Evolutionary conservation across 2,888 invertebrate species (phyloP), one percentile per base, ranked within the genome.

Genomic region (Melieria picta): DNA sequence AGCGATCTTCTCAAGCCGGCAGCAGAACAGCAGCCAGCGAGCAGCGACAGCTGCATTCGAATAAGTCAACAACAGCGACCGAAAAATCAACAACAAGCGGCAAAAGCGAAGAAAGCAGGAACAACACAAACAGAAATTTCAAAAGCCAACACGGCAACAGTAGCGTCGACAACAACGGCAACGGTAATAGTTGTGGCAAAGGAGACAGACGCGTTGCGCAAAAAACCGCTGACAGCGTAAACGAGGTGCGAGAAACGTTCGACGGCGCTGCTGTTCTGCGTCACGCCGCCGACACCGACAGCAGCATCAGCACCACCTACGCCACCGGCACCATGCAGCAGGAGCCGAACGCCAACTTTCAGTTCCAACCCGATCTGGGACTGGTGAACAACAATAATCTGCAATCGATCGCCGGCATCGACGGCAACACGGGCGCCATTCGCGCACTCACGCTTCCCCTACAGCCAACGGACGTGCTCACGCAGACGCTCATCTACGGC

Each of bases 331-430:
- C 80, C 75, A 86, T 86, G 86, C 86, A 86, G 83, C 85, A 86
- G 81, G 86, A 86, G 75, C 80, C 84, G 82, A 86, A 86, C 75
- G 80, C 85, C 76, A 86, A 85, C 79, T 83, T 84, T 83, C 85
- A 85, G 84, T 86, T 84, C 85, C 86, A 85, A 78, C 82, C 85
- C 81, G 85, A 86, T 77, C 80, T 84, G 84, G 85, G 86, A 75
- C 81, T 85, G 79, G 84, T 84, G 78, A 84, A 84, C 82, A 86
- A 82, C 85, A 80, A 79, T 77, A 80, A 75, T 76, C 72, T 76
- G 65, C 74, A 62, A 66, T 70, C 73, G 73, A 71, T 77, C 56
- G 70, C 76, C 61, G 73, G 70, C 47, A 43, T 64, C 64, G 77
- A 74, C 62, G 75, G 74, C 46, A 63, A 77, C 78, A 71, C 78